phyloP scores from a whole-genome alignment of 2,113 vertebrate species.

The Oxyura jamaicensis region DNA sequence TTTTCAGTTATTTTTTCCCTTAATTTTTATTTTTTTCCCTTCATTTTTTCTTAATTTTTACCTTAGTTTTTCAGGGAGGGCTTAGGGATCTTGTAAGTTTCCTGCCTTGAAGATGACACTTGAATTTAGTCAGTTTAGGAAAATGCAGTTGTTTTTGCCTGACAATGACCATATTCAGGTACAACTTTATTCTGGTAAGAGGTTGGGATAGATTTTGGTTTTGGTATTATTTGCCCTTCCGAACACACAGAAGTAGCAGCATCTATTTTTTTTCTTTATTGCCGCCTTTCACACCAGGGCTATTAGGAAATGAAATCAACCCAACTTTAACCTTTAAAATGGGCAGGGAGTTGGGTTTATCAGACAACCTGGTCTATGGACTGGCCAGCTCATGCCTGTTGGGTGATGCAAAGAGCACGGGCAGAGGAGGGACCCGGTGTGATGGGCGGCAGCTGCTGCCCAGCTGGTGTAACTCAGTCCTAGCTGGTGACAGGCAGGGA shows the following conservation, averaged over 20 bases:
- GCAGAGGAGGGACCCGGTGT: background rate
- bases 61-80: background rate
- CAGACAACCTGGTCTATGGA: background rate
- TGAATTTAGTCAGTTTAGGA: background rate
- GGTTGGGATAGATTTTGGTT: background rate
- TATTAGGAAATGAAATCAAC: background rate
- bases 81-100: background rate
- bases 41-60: no score
- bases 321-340: background rate
- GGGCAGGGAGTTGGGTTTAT: background rate
- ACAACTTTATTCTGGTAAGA: background rate
- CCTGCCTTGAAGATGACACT: background rate
- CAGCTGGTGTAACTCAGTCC: constrained; percentile 34
- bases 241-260: background rate
- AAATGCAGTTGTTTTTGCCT: background rate
- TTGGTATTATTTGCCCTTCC: background rate
- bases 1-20: background rate
- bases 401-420: background rate
- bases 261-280: background rate
- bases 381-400: background rate
- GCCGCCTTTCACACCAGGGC: background rate
- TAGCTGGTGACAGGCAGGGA: constrained; percentile 26
- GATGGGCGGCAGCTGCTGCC: constrained; percentile 46
- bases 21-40: no score
- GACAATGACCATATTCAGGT: background rate